Percentiles rank a stretch among this genome's conserved stretches.
Evolutionary conservation across 2,113 vertebrate species (phyloP).

Genomic region (Vidua macroura): DNA sequence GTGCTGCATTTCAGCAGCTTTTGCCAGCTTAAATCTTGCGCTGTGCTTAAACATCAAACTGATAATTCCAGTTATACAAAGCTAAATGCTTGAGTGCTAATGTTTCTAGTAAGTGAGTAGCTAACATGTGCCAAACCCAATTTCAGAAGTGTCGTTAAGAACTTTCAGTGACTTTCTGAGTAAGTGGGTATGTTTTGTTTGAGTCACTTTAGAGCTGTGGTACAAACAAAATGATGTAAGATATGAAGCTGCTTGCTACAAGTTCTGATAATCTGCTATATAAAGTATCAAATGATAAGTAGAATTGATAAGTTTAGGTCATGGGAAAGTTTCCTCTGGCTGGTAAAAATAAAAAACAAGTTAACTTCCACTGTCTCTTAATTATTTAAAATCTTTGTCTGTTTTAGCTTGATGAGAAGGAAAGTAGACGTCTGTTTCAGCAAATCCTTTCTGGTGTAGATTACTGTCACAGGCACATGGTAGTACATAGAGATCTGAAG

Average conservation of each 20-base stretch:
- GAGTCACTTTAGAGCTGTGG: background rate
- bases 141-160: background rate
- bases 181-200: background rate
- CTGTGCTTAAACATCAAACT: background rate
- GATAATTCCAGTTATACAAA: background rate
- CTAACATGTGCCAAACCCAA: background rate
- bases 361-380: background rate
- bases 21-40: background rate
- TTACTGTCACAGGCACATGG: conserved; percentile 99
- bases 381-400: background rate
- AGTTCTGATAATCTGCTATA: background rate
- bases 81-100: background rate
- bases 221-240: background rate
- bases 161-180: background rate
- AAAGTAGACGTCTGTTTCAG: conserved; percentile 94
- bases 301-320: background rate
- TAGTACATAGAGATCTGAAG: conserved; percentile 97
- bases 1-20: background rate
- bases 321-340: background rate
- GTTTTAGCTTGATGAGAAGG: conserved; percentile 92
- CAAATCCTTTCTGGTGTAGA: conserved; percentile 98
- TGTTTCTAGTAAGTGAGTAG: background rate
- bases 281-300: background rate
- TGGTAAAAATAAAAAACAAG: background rate
- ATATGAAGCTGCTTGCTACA: background rate